Conservation (phyloP, 2,888 invertebrate species). For the Cerastis rubricosa region DNA sequence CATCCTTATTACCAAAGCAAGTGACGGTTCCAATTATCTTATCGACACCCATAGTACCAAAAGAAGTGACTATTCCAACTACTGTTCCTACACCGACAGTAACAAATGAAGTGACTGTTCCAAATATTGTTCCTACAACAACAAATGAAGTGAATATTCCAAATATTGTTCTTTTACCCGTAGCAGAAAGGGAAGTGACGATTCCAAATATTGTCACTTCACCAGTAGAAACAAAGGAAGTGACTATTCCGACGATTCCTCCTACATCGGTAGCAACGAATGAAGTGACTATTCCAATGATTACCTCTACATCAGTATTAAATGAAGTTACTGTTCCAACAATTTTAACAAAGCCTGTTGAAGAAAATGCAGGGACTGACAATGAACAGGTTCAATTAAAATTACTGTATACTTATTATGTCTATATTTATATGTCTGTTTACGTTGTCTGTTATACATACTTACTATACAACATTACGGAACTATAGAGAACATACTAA, state of each 20-base stretch:
- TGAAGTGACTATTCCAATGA: conserved; percentile 48
- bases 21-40: background rate
- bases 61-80: conserved; percentile 11
- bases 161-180: background rate
- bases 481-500: conserved; percentile 74
- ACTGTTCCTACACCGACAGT: background rate
- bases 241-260: background rate
- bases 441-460: conserved; percentile 83
- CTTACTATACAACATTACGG: conserved; percentile 82
- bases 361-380: conserved; percentile 75
- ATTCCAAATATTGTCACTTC: background rate
- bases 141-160: conserved; percentile 25
- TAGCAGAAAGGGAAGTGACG: background rate
- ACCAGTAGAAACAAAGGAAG: background rate
- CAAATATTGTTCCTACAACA: background rate
- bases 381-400: conserved; percentile 86
- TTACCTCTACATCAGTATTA: conserved; percentile 51
- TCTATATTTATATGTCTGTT: conserved; percentile 84
- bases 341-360: conserved; percentile 66
- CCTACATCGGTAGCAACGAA: background rate
- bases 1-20: background rate
- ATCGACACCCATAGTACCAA: background rate
- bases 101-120: conserved; percentile 12
- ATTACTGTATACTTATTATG: conserved; percentile 86
- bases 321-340: conserved; percentile 57